phyloP scores from a whole-genome alignment of 2,797 vertebrate species.

The Onychomys arenicola region DNA sequence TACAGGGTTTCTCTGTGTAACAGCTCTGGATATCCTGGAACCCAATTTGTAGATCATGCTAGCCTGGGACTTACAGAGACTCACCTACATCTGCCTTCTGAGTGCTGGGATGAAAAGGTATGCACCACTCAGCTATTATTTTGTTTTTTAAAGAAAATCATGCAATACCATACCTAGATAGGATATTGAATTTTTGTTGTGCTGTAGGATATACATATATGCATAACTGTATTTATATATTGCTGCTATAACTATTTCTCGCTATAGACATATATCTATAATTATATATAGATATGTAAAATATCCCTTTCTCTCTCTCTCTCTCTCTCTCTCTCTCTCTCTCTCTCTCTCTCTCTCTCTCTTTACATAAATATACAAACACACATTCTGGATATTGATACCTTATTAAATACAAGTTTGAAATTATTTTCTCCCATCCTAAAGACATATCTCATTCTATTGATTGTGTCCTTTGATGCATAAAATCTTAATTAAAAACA shows the following conservation, averaged over 20 bases:
- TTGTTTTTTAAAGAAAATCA: not conserved
- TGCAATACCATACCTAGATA: not conserved
- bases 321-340: not conserved
- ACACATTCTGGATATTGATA: not conserved
- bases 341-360: not conserved
- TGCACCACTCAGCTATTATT: not conserved
- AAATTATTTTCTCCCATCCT: not conserved
- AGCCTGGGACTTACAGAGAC: too few species aligned
- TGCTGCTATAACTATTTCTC: not conserved
- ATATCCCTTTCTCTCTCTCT: not conserved
- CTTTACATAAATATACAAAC: not conserved
- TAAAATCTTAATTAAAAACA: not conserved
- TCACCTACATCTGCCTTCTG: too few species aligned
- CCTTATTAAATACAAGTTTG: not conserved
- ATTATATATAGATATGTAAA: too few species aligned
- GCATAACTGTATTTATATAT: not conserved
- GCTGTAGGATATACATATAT: not conserved
- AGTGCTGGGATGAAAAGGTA: too few species aligned
- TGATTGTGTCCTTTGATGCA: not conserved
- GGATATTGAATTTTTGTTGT: not conserved
- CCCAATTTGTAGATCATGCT: too few species aligned
- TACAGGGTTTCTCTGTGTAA: too few species aligned
- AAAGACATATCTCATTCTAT: not conserved
- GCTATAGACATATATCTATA: too few species aligned
- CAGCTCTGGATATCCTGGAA: too few species aligned